Evolutionary conservation across 2,113 vertebrate genomes (phyloP).

Genomic region (Setophaga petechia): DNA sequence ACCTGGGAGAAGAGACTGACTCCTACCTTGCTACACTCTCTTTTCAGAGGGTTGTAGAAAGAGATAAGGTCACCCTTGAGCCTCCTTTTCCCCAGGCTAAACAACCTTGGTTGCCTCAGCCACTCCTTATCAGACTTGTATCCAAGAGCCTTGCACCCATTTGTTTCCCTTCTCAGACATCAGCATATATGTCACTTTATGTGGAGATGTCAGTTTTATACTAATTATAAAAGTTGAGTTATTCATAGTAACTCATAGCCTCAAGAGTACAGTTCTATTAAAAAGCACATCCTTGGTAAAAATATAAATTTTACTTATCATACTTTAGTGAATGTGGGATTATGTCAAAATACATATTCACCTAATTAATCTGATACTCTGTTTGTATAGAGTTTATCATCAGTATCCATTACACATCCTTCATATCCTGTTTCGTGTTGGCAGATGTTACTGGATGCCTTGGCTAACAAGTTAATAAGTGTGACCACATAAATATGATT

Average conservation of each 20-base stretch:
- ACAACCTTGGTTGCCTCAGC: rapidly evolving
- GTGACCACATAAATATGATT: not conserved
- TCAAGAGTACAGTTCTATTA: not conserved
- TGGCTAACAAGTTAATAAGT: constrained; percentile 9
- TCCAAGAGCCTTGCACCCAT: not conserved
- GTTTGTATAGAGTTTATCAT: not conserved
- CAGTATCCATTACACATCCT: not conserved
- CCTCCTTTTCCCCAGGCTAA: not conserved
- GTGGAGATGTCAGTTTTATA: not conserved
- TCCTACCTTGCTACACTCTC: too few relatives aligned
- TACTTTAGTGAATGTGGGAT: not conserved
- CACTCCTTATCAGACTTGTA: not conserved
- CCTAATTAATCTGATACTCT: not conserved
- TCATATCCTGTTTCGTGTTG: not conserved
- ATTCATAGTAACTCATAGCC: not conserved
- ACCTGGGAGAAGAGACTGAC: not conserved
- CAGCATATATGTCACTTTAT: not conserved
- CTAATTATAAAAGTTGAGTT: not conserved
- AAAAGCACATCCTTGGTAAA: not conserved
- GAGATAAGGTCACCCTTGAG: not conserved
- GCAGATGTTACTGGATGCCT: not conserved
- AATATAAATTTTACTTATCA: not conserved
- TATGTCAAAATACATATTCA: not conserved
- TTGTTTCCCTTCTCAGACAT: not conserved
- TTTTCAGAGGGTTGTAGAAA: rapidly evolving